Base-by-base conservation (phyloP, 2,113 vertebrate species). In the Corythoichthys haematopterus region DNA sequence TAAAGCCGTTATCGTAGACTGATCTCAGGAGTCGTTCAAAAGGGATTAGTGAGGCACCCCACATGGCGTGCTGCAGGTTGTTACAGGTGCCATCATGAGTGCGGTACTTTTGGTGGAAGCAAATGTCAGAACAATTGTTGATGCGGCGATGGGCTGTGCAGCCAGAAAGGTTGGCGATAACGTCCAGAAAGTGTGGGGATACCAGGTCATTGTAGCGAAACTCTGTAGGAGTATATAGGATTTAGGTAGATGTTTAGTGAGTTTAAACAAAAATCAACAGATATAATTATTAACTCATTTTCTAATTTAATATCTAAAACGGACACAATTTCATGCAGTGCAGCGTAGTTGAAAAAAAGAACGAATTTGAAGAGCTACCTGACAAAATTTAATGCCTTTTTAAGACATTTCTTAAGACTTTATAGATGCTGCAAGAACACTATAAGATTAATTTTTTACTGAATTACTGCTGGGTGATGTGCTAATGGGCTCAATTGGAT, bases 161-260 rank as follows among this genome's bases (percentile, higher is more conserved):
- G 78, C 97, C 97, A 0, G 97, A 99, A 35, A 99, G 92, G 78
- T 98, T 99, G 69, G 96, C 97, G 4, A 99, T 98, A 83, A 98
- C 89, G 0, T 94, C 93, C 89, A 99, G 87, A 77, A 98, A 98
- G 76, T 91, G 95, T 0, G 97, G 97, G 2, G 97, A 99, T 66
- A 99, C 95, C 80, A 99, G 90, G 85, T 99, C 96, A 0, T 99
- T 99, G 90, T 98, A 99, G 81, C 96, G 96, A 88, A 97, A 99
- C 14, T 94, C 96, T 98, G 86, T 65, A 2, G 66, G 35, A 46
- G 65, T 20, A 77, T 0, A 52, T 28, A 28, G 20, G 20, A 28
- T 28, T 28, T 28, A 28, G 20, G 20, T 28, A 28, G 20, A 28
- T 28, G 20, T 28, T 28, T 28, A 28, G 20, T 28, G 20, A 28